phyloP scores from a whole-genome alignment of 2,888 invertebrate genomes.

The Pristionchus arcanus region DNA sequence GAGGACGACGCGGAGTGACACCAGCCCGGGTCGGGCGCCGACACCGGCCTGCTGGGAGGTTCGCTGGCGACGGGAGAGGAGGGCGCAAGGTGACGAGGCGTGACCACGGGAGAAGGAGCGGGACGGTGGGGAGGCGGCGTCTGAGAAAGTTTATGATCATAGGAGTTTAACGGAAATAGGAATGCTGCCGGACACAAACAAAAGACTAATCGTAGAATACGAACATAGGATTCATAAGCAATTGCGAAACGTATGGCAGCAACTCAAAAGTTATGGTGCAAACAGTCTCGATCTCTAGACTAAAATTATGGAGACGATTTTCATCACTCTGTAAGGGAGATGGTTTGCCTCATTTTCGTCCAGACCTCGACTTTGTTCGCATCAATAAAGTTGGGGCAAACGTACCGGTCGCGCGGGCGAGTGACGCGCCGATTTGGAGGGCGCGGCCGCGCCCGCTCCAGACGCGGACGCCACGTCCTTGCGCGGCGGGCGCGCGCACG shows the following conservation, averaged over 20 bases:
- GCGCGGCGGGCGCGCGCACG: slow-evolving; percentile 13
- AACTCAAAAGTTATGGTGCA: no score
- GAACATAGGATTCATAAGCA: no score
- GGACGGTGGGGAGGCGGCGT: background rate
- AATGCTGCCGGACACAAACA: no score
- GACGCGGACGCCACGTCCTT: background rate
- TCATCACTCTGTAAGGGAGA: no score
- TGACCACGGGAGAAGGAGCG: background rate
- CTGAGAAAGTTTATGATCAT: background rate
- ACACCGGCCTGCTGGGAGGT: background rate
- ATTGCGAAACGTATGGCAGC: no score
- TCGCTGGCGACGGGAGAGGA: background rate
- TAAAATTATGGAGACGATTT: no score
- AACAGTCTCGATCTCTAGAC: no score
- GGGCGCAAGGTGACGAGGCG: background rate
- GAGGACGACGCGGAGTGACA: slow-evolving; percentile 13
- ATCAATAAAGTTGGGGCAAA: background rate
- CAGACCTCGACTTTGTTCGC: no score
- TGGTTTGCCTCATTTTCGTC: no score
- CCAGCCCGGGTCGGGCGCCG: slow-evolving; percentile 37
- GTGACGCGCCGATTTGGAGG: slow-evolving; percentile 29
- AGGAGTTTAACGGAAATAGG: no score
- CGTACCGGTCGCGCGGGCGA: slow-evolving; percentile 19
- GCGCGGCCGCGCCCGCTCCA: background rate
- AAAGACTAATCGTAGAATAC: no score